Percentiles rank a stretch among this genome's conserved stretches.
Conservation (phyloP, 2,797 vertebrate species). For the Protonibea diacanthus region DNA sequence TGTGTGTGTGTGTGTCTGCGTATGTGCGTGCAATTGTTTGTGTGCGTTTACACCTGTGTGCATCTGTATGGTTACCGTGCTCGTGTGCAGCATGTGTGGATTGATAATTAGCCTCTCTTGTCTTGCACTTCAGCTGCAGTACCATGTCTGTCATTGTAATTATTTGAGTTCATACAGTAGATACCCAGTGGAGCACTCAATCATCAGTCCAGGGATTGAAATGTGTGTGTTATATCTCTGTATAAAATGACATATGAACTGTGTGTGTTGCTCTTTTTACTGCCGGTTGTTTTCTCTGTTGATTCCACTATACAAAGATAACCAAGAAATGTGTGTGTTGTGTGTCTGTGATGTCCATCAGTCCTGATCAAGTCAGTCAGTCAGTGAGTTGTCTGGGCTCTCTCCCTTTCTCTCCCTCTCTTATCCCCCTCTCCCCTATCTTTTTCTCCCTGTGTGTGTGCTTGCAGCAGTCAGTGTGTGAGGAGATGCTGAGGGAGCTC, state of each 20-base stretch:
- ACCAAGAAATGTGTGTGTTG: constrained; percentile 41
- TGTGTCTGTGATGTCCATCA: constrained; percentile 54
- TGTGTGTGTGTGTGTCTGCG: neutral
- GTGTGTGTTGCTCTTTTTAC: constrained; percentile 17
- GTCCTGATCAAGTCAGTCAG: constrained; percentile 70
- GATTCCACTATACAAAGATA: constrained; percentile 24
- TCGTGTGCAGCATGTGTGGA: constrained; percentile 23
- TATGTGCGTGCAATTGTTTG: constrained; percentile 12
- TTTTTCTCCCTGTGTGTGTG: constrained; percentile 68
- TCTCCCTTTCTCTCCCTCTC: constrained; percentile 71
- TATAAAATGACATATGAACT: constrained; percentile 22
- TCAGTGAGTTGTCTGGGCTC: constrained; percentile 82
- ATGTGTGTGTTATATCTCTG: constrained; percentile 28
- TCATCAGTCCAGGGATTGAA: constrained; percentile 16
- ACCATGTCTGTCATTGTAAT: constrained; percentile 18
- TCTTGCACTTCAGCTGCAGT: constrained; percentile 1
- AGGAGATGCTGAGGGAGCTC: constrained; percentile 97
- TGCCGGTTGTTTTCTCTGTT: constrained; percentile 1
- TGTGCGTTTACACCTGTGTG: constrained; percentile 7
- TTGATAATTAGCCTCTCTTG: constrained; percentile 6
- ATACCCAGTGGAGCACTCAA: neutral
- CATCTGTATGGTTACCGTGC: constrained; percentile 15
- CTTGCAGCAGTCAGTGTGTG: constrained; percentile 94
- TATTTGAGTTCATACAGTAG: constrained; percentile 21
- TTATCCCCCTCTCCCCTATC: constrained; percentile 65